Evolutionary conservation across 2,888 invertebrate species (phyloP).

Genomic region (Acholoe squamosa): DNA sequence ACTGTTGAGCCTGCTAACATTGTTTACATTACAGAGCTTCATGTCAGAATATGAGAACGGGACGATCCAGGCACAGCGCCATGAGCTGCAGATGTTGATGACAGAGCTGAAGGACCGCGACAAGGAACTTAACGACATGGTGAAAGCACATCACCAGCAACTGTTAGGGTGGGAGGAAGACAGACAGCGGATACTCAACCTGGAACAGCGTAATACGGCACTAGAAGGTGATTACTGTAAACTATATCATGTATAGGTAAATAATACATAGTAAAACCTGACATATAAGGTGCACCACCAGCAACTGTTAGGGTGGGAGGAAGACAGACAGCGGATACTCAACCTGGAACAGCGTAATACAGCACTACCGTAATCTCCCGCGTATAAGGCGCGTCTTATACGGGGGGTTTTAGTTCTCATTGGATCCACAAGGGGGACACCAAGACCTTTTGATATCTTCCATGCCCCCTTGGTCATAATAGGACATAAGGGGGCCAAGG

Average conservation of each 20-base stretch:
- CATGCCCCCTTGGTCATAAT: too few relatives aligned
- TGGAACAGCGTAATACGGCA: slow-evolving; percentile 75
- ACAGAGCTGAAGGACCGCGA: slow-evolving; percentile 80
- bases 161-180: slow-evolving; percentile 81
- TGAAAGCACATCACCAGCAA: slow-evolving; percentile 79
- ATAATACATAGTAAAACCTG: too few relatives aligned
- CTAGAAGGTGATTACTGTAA: slow-evolving; percentile 75
- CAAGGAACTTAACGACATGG: slow-evolving; percentile 80
- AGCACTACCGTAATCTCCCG: neutral
- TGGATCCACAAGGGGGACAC: too few relatives aligned
- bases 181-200: slow-evolving; percentile 71
- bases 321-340: slow-evolving; percentile 75
- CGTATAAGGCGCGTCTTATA: too few relatives aligned
- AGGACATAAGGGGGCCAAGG: too few relatives aligned
- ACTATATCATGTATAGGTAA: too few relatives aligned
- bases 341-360: slow-evolving; percentile 72
- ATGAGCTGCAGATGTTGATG: slow-evolving; percentile 80
- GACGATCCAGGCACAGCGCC: slow-evolving; percentile 74
- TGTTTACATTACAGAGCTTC: slow-evolving; percentile 1
- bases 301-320: slow-evolving; percentile 80
- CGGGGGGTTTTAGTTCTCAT: too few relatives aligned
- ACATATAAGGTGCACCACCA: slow-evolving; percentile 74
- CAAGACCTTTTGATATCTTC: too few relatives aligned
- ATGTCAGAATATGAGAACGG: slow-evolving; percentile 86
- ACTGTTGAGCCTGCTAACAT: too few relatives aligned